These are phyloP conservation scores for Pseudoatta argentina DNA, from an alignment of 1,140 invertebrate genomes.

Conservation along the genomic window DNA sequence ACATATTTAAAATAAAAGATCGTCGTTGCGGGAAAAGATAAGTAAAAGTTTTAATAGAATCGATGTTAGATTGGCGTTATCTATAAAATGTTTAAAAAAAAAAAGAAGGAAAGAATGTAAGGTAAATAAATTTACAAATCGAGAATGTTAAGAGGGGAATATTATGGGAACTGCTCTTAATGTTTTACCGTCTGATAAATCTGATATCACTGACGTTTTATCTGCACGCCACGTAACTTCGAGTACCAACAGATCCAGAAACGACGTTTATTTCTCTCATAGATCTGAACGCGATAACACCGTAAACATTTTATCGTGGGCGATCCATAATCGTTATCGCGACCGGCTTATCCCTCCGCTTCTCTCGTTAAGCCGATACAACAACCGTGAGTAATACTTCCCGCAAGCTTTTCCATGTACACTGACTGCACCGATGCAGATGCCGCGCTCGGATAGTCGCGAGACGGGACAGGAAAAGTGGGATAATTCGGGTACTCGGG, in stretches of 20 bases:
- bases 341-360: slow-evolving; percentile 7
- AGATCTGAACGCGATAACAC: slow-evolving; percentile 24
- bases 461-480: not conserved
- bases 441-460: not conserved
- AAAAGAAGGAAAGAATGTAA: not conserved
- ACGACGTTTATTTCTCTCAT: slow-evolving; percentile 10
- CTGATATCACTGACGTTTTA: slow-evolving; percentile 33
- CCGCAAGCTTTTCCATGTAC: not conserved
- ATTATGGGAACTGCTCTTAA: slow-evolving; percentile 16
- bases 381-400: slow-evolving; percentile 30
- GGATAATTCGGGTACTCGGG: slow-evolving; percentile 23
- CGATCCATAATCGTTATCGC: slow-evolving; percentile 44
- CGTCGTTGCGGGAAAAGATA: not conserved
- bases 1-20: not conserved
- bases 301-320: slow-evolving; percentile 42
- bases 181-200: slow-evolving; percentile 21
- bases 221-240: slow-evolving; percentile 40
- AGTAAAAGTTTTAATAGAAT: not conserved
- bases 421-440: not conserved
- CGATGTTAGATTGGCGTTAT: not conserved
- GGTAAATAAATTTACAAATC: not conserved
- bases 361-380: slow-evolving; percentile 35
- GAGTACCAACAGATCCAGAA: slow-evolving; percentile 34
- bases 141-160: not conserved
- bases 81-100: not conserved